A percentile compares a stretch with the other conserved stretches of the same genome.
Conservation (phyloP, 2,113 vertebrate species). For the Mystacornis crossleyi region DNA sequence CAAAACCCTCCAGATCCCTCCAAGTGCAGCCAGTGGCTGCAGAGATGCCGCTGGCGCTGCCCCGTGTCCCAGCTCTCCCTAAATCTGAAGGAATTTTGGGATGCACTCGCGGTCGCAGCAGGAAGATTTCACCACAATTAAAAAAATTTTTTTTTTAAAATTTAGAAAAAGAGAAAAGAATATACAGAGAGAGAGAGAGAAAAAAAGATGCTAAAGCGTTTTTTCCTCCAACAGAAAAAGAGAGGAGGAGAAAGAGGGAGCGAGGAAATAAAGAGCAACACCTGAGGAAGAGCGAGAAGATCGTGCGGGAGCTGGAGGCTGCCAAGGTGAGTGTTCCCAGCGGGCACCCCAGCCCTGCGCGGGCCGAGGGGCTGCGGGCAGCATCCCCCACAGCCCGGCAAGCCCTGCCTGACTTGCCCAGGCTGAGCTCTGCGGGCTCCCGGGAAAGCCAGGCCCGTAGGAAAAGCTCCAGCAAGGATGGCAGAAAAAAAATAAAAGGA, state of each 20-base stretch:
- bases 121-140: background rate
- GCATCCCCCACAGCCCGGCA: background rate
- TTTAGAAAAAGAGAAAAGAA: too few species aligned
- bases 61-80: background rate
- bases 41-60: background rate
- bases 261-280: background rate
- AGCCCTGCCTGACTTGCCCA: background rate
- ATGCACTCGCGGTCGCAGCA: background rate
- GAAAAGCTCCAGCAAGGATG: background rate
- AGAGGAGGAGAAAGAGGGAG: background rate
- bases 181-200: accelerated
- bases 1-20: background rate
- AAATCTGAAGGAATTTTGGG: background rate
- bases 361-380: background rate
- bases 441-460: background rate
- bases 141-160: too few species aligned
- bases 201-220: background rate
- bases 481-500: accelerated
- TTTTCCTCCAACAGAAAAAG: background rate
- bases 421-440: background rate
- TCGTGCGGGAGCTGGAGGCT: background rate
- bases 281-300: background rate
- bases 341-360: background rate
- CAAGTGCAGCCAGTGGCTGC: background rate
- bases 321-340: background rate